A percentile compares a stretch with the other conserved stretches of the same genome.
phyloP scores from a whole-genome alignment of 2,113 vertebrate genomes.

The Trematomus loennbergii region DNA sequence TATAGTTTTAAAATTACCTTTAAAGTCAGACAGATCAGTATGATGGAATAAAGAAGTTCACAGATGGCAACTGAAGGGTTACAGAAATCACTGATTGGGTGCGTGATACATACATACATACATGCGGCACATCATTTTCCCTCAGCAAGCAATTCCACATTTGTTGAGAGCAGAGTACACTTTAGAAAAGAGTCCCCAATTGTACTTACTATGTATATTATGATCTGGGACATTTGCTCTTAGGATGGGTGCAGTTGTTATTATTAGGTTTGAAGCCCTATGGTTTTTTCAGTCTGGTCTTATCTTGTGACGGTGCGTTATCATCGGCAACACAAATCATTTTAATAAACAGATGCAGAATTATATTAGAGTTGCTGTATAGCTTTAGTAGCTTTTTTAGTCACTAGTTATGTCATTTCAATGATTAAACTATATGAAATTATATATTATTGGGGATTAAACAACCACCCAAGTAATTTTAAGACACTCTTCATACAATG shows the following conservation, averaged over 20 bases:
- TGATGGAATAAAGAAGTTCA: conserved; percentile 76
- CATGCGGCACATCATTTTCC: conserved; percentile 72
- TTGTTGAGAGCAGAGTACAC: conserved; percentile 26
- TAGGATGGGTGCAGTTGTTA: not conserved
- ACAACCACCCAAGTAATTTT: conserved; percentile 31
- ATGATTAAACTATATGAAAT: conserved; percentile 14
- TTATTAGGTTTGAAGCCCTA: conserved; percentile 4
- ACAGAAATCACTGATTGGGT: conserved; percentile 70
- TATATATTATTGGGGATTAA: conserved; percentile 25
- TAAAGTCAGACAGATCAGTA: conserved; percentile 78
- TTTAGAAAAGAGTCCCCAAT: conserved; percentile 8
- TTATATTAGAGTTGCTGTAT: conserved; percentile 17
- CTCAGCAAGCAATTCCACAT: conserved; percentile 47
- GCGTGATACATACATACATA: conserved; percentile 56
- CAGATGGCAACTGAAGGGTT: conserved; percentile 74
- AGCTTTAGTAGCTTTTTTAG: not conserved
- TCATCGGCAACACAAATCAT: conserved; percentile 15
- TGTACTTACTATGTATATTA: conserved; percentile 10
- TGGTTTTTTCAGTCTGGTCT: conserved; percentile 7
- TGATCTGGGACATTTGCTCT: conserved; percentile 16
- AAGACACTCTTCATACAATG: conserved; percentile 8
- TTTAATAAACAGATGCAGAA: conserved; percentile 12
- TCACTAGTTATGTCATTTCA: conserved; percentile 15
- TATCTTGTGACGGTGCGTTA: not conserved
- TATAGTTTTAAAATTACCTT: conserved; percentile 84